Conservation (phyloP, 35 echinoderm and acorn worm genomes). For the Lytechinus variegatus region DNA sequence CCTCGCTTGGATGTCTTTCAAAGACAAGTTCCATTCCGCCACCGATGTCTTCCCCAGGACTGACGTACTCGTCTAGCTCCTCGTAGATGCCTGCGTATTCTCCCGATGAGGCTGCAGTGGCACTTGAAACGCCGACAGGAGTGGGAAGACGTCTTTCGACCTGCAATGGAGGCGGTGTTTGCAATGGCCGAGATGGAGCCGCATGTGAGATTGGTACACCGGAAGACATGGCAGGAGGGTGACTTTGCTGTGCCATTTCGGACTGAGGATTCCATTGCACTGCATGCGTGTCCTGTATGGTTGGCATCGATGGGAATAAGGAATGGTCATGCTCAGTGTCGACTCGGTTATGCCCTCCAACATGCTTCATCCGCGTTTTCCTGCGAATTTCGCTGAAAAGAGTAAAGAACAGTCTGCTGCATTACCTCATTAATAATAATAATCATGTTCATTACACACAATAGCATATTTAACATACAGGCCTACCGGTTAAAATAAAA, state of each 20-base stretch:
- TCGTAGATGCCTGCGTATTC: neutral
- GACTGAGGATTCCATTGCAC: neutral
- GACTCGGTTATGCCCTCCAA: neutral
- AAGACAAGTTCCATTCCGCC: neutral
- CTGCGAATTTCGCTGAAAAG: neutral
- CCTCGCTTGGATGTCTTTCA: neutral
- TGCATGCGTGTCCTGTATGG: neutral
- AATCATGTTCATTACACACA: too few species aligned
- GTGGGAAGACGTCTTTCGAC: neutral
- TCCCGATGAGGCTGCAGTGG: neutral
- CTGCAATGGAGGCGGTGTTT: neutral
- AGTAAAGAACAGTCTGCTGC: neutral
- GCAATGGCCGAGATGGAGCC: neutral
- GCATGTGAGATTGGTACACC: neutral
- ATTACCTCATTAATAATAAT: too few species aligned
- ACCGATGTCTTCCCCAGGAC: neutral
- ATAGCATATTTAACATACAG: too few species aligned
- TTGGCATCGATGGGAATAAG: neutral
- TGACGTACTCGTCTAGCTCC: neutral
- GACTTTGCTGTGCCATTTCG: neutral
- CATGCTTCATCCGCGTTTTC: neutral
- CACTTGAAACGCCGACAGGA: neutral
- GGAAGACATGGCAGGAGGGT: neutral
- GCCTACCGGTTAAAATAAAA: too few species aligned
- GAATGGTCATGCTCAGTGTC: neutral